phyloP scores from a whole-genome alignment of 2,888 invertebrate genomes.

The Drosophila mulleri region DNA sequence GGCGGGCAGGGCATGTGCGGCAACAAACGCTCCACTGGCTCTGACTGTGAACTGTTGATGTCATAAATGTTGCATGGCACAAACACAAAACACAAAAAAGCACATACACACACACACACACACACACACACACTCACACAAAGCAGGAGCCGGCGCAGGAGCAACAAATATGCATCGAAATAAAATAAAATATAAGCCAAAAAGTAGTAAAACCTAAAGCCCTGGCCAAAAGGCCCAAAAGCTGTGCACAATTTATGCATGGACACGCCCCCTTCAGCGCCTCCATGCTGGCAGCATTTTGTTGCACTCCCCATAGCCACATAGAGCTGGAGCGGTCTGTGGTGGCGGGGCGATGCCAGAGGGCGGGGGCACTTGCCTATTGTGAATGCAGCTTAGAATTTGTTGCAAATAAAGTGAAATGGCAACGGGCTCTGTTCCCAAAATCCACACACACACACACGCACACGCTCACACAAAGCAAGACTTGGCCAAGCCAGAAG shows the following conservation, averaged over 20 bases:
- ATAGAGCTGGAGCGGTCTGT: neutral
- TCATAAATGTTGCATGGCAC: conserved; percentile 73
- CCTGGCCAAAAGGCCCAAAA: conserved; percentile 67
- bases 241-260: conserved; percentile 79
- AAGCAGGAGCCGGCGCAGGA: neutral
- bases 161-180: conserved; percentile 69
- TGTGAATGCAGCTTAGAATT: conserved; percentile 80
- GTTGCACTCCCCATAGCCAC: conserved; percentile 60
- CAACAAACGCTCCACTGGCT: conserved; percentile 1
- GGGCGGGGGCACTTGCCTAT: conserved; percentile 52
- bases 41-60: conserved; percentile 53
- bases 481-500: conserved; percentile 2
- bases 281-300: conserved; percentile 51
- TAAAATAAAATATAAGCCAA: conserved; percentile 76
- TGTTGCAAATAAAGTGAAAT: conserved; percentile 80
- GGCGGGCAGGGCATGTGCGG: neutral
- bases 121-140: too few relatives aligned
- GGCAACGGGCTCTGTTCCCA: conserved; percentile 72
- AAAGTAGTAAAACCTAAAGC: conserved; percentile 77
- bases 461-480: conserved; percentile 31
- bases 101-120: conserved; percentile 16
- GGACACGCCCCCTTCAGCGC: conserved; percentile 52
- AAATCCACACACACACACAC: conserved; percentile 61
- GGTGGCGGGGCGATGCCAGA: too few relatives aligned
- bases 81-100: conserved; percentile 36